Conservation (phyloP, 2,113 vertebrate species). For the Brachyistius frenatus region DNA sequence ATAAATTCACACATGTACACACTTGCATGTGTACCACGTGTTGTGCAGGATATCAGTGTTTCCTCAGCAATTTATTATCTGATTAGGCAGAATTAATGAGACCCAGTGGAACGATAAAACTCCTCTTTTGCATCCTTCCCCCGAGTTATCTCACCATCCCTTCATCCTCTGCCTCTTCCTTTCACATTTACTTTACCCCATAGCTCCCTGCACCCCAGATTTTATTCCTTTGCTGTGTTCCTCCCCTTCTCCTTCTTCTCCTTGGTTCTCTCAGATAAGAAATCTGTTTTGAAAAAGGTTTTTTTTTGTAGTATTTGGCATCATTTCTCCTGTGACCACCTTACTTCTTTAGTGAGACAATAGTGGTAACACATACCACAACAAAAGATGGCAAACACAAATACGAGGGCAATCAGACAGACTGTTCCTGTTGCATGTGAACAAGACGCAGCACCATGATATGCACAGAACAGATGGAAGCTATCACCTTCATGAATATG, state of each 20-base stretch:
- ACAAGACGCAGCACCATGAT: too few species aligned
- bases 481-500: too few species aligned
- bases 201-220: slow-evolving; percentile 16
- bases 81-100: slow-evolving; percentile 76
- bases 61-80: slow-evolving; percentile 74
- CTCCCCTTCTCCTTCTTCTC: background rate
- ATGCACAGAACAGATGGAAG: too few species aligned
- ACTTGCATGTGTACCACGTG: slow-evolving; percentile 1
- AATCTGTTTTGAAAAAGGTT: background rate
- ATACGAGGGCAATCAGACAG: background rate
- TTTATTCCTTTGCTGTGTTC: background rate
- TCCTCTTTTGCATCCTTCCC: slow-evolving; percentile 66
- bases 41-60: slow-evolving; percentile 70
- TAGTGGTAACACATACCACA: background rate
- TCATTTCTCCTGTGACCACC: background rate
- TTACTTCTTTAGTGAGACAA: background rate
- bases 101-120: slow-evolving; percentile 62
- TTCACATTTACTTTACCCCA: slow-evolving; percentile 45
- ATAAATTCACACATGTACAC: slow-evolving; percentile 41
- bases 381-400: slow-evolving; percentile 6
- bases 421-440: background rate
- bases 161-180: slow-evolving; percentile 51
- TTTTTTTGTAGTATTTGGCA: background rate
- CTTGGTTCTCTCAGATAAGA: background rate
- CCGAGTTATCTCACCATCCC: slow-evolving; percentile 48